phyloP scores from a whole-genome alignment of 2,113 vertebrate species.

The Scytalopus superciliaris region DNA sequence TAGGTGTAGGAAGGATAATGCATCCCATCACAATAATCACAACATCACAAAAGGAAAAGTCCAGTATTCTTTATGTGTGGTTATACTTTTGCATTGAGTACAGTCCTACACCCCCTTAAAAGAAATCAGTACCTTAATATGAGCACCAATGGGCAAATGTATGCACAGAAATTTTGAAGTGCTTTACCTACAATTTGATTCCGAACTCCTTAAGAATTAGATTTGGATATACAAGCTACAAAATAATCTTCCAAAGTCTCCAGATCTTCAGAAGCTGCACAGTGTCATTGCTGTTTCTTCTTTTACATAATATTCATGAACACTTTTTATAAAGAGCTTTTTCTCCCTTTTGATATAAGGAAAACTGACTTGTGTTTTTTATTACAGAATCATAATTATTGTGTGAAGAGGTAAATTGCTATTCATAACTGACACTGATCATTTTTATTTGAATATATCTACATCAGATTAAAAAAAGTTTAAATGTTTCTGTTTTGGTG shows the following conservation, averaged over 20 bases:
- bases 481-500: background rate
- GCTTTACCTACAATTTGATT: background rate
- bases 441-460: background rate
- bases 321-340: background rate
- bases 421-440: background rate
- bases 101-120: background rate
- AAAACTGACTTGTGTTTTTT: background rate
- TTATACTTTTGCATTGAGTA: background rate
- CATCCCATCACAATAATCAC: too few relatives aligned
- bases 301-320: background rate
- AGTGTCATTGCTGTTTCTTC: background rate
- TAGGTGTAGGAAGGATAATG: background rate
- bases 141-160: background rate
- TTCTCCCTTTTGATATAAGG: background rate
- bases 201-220: background rate
- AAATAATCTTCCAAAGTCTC: background rate
- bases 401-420: background rate
- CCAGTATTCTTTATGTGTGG: fast-evolving
- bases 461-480: background rate
- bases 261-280: background rate
- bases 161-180: background rate
- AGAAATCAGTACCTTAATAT: background rate
- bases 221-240: background rate
- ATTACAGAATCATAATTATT: background rate
- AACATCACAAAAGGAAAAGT: background rate